Percentiles rank a stretch among this genome's conserved stretches.
Evolutionary conservation across 2,888 invertebrate species (phyloP).

Genomic region (Torymus aiolomorphi): DNA sequence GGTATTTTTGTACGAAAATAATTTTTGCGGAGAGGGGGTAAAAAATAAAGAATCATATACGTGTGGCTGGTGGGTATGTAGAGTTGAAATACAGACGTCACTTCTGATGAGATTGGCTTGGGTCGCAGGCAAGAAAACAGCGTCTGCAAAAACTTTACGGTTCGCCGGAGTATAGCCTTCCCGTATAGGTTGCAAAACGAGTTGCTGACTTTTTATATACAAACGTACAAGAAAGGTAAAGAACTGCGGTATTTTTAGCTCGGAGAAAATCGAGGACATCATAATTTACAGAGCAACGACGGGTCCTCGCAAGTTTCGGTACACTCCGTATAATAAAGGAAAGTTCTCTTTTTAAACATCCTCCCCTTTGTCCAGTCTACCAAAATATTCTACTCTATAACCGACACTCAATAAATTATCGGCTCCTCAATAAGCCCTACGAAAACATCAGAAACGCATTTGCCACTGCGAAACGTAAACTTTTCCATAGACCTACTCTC

Average conservation of each 20-base stretch:
- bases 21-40: slow-evolving; percentile 10
- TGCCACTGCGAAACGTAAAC: not conserved
- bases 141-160: no score
- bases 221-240: no score
- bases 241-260: no score
- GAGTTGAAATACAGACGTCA: slow-evolving; percentile 37
- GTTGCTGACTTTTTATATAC: no score
- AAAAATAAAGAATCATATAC: slow-evolving; percentile 5
- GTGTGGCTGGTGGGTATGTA: not conserved
- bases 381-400: not conserved
- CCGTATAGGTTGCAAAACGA: no score
- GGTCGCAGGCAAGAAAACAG: not conserved
- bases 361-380: not conserved
- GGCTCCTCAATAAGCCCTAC: not conserved
- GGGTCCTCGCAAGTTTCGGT: no score
- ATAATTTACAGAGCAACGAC: no score
- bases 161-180: no score
- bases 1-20: slow-evolving; percentile 49
- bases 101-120: slow-evolving; percentile 2
- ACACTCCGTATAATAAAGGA: no score
- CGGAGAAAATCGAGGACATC: no score
- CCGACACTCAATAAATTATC: slow-evolving; percentile 15
- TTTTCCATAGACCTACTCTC: not conserved
- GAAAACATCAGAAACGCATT: slow-evolving; percentile 16
- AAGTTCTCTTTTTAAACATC: not conserved